These are phyloP conservation scores for Tinamus guttatus DNA, from an alignment of 2,113 vertebrate genomes.

Conservation along the genomic window DNA sequence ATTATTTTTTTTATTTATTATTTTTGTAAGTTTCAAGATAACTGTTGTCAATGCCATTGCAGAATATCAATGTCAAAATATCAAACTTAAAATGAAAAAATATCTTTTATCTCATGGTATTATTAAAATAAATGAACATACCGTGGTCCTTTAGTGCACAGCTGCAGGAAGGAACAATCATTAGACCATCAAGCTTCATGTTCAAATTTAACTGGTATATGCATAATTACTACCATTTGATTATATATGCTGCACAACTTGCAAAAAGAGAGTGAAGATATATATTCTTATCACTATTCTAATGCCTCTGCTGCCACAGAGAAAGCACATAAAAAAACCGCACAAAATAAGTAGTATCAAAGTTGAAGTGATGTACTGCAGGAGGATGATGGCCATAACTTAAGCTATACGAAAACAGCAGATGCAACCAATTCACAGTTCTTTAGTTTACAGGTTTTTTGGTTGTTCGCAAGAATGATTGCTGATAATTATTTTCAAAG, in stretches of 20 bases:
- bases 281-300: neutral
- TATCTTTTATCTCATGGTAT: neutral
- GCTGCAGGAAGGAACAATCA: neutral
- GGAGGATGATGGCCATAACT: neutral
- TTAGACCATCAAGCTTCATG: neutral
- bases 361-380: neutral
- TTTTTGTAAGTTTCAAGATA: neutral
- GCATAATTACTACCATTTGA: neutral
- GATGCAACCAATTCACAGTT: neutral
- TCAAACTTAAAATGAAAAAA: neutral
- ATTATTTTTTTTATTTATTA: fast-evolving
- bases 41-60: neutral
- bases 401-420: neutral
- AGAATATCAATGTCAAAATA: neutral
- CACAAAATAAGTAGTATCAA: neutral
- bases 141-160: neutral
- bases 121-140: neutral
- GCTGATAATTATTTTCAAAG: neutral
- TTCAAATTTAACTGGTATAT: neutral
- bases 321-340: neutral
- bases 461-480: neutral
- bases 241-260: neutral
- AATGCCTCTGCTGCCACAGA: neutral
- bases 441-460: neutral
- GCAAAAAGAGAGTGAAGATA: neutral